phyloP scores from a whole-genome alignment of 2,888 invertebrate species.

The Coremacera marginata region DNA sequence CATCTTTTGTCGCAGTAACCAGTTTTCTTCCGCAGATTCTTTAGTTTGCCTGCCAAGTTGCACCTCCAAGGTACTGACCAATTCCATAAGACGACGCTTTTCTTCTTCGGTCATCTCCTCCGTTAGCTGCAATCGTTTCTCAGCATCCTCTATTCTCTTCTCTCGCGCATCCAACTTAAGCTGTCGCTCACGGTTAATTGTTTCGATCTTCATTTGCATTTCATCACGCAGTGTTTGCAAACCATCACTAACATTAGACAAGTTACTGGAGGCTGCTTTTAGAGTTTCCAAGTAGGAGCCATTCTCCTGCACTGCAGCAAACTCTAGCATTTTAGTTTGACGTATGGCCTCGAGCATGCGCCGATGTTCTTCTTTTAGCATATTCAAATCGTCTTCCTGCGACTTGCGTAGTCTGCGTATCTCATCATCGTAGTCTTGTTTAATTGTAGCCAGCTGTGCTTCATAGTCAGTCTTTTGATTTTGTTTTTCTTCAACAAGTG shows the following conservation, averaged over 20 bases:
- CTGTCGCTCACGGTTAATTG: slow-evolving; percentile 59
- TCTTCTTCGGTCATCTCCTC: slow-evolving; percentile 62
- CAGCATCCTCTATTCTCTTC: slow-evolving; percentile 61
- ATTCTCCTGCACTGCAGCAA: slow-evolving; percentile 65
- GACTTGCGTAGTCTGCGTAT: slow-evolving; percentile 59
- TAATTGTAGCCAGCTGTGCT: slow-evolving; percentile 53
- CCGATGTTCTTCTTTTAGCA: slow-evolving; percentile 57
- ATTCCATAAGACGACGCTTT: slow-evolving; percentile 63
- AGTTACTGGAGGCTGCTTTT: slow-evolving; percentile 62
- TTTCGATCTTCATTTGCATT: slow-evolving; percentile 59
- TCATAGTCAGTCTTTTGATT: slow-evolving; percentile 56
- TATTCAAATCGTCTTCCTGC: slow-evolving; percentile 62
- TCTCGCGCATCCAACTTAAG: slow-evolving; percentile 60
- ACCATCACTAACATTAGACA: slow-evolving; percentile 58
- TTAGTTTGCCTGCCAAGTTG: slow-evolving; percentile 63
- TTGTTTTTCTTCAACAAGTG: slow-evolving; percentile 54
- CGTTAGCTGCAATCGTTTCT: slow-evolving; percentile 59
- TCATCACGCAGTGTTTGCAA: slow-evolving; percentile 62
- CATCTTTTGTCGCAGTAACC: slow-evolving; percentile 66
- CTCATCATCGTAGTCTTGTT: slow-evolving; percentile 62
- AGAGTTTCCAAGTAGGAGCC: slow-evolving; percentile 65
- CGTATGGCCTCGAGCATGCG: slow-evolving; percentile 64
- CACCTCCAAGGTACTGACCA: slow-evolving; percentile 65
- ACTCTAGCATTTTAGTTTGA: slow-evolving; percentile 66
- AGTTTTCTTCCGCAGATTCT: slow-evolving; percentile 67